These are phyloP conservation scores for Lithobates sylvaticus DNA, from an alignment of 2,797 vertebrate species.

Conservation along the genomic window DNA sequence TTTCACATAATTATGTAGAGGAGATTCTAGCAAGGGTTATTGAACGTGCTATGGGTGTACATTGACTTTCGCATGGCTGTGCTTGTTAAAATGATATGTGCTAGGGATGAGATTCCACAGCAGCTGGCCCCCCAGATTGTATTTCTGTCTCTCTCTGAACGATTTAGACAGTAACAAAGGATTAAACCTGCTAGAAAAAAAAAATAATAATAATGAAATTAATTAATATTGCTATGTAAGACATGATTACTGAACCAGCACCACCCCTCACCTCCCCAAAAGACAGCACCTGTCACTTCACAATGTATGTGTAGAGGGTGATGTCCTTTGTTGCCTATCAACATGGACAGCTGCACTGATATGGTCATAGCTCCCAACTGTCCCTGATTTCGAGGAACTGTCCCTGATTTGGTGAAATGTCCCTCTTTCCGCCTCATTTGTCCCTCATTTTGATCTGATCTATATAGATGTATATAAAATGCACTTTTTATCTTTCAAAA, in stretches of 20 bases:
- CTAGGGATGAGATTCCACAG: background rate
- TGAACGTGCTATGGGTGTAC: background rate
- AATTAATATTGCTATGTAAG: background rate
- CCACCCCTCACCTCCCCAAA: background rate
- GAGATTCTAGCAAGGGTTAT: background rate
- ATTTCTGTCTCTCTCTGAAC: background rate
- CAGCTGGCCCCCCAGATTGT: background rate
- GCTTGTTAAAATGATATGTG: background rate
- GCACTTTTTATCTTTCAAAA: too few relatives aligned
- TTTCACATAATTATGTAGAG: slow-evolving; percentile 3
- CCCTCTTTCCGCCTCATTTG: too few relatives aligned
- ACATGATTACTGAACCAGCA: background rate
- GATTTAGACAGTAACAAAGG: background rate
- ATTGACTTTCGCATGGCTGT: background rate
- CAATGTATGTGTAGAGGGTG: background rate
- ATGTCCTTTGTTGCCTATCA: background rate
- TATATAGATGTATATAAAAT: too few relatives aligned
- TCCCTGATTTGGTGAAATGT: too few relatives aligned
- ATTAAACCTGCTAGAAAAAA: background rate
- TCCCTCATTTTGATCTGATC: too few relatives aligned
- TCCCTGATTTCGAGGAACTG: too few relatives aligned
- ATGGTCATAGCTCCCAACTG: too few relatives aligned
- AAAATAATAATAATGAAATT: background rate
- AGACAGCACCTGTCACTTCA: background rate
- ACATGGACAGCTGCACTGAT: background rate